Percentiles rank a stretch among this genome's conserved stretches.
These are phyloP conservation scores for Leptocoma aspasia DNA, from an alignment of 2,113 vertebrate genomes.

Conservation along the genomic window DNA sequence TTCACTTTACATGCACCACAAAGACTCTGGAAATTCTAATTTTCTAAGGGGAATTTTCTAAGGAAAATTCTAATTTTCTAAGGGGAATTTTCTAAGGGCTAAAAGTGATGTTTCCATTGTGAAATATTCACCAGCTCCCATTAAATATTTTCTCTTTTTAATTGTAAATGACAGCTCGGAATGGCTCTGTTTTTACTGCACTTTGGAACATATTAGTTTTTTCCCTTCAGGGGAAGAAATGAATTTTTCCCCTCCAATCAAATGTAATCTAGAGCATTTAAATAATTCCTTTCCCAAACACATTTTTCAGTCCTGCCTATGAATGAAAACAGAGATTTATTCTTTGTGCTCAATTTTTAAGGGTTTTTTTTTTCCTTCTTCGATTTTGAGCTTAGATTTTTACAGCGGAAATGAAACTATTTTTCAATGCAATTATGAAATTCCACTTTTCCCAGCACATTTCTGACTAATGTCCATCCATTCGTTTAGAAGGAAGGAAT, in stretches of 20 bases:
- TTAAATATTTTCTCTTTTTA: conserved; percentile 45
- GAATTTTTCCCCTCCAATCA: neutral
- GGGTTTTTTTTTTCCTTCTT: neutral
- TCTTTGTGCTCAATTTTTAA: neutral
- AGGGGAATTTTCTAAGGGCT: neutral
- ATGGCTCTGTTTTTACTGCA: neutral
- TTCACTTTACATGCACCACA: neutral
- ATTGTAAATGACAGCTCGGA: conserved; percentile 22
- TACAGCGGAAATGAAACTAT: neutral
- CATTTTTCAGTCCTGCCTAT: neutral
- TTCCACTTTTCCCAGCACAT: neutral
- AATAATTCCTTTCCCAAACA: neutral
- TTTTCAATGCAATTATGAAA: neutral
- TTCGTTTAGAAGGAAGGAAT: neutral
- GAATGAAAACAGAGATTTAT: conserved; percentile 1
- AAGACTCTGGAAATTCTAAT: neutral
- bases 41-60: neutral
- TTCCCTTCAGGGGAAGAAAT: neutral
- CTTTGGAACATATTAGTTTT: neutral
- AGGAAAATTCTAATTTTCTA: neutral
- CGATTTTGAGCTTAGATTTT: neutral
- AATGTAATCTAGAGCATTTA: neutral
- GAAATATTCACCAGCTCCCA: neutral
- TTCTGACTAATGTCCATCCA: neutral
- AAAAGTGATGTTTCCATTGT: neutral